phyloP scores from a whole-genome alignment of 2,888 invertebrate species.

The Embidobia sp. region DNA sequence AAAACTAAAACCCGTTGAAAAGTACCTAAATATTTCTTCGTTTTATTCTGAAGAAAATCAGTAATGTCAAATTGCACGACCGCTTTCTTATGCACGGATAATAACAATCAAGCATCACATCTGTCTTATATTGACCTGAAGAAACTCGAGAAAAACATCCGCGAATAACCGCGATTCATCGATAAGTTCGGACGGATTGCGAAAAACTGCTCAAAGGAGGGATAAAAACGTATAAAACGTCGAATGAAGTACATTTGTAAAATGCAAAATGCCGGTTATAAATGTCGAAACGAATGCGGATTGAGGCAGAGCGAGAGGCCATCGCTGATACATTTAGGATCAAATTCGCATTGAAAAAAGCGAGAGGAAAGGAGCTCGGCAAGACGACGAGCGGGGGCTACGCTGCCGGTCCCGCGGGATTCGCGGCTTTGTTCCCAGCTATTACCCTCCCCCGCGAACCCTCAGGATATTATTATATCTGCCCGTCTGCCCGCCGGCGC shows the following conservation, averaged over 20 bases:
- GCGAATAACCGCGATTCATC: conserved; percentile 28
- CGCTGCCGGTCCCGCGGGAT: conserved; percentile 73
- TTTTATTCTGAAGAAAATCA: no score
- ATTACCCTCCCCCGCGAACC: conserved; percentile 80
- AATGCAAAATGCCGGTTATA: conserved; percentile 63
- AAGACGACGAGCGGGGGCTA: conserved; percentile 57
- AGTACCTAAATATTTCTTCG: no score
- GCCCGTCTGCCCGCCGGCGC: conserved; percentile 72
- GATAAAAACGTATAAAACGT: conserved; percentile 47
- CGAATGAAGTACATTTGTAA: conserved; percentile 58
- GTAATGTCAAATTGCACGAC: no score
- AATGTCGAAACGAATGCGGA: conserved; percentile 65
- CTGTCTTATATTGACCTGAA: no score
- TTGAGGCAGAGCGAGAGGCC: conserved; percentile 67
- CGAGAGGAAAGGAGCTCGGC: conserved; percentile 49
- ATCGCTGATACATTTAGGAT: conserved; percentile 78
- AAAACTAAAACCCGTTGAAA: no score
- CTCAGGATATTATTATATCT: conserved; percentile 81
- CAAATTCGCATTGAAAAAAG: conserved; percentile 76
- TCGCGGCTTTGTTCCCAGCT: conserved; percentile 81
- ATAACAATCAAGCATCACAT: no score
- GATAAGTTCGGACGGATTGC: conserved; percentile 47
- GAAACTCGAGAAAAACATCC: no score
- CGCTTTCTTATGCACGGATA: no score
- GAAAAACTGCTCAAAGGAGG: conserved; percentile 42